Percentiles rank a stretch among this genome's conserved stretches.
phyloP scores from a whole-genome alignment of 2,113 vertebrate genomes.

The Sardina pilchardus region DNA sequence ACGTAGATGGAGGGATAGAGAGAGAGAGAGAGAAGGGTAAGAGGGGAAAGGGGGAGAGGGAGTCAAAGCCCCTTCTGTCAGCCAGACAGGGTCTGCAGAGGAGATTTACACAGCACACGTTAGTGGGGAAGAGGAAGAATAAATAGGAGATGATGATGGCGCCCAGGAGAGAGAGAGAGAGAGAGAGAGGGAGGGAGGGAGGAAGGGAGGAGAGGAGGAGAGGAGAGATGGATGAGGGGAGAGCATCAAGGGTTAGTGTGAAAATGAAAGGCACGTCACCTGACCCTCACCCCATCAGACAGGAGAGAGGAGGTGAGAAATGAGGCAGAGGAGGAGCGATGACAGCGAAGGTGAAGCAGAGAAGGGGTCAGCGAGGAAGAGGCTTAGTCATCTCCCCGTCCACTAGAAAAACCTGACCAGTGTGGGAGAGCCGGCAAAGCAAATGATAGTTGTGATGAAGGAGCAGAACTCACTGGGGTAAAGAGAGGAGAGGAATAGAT shows the following conservation, averaged over 20 bases:
- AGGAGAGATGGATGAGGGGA: not conserved
- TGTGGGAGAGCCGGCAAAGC: not conserved
- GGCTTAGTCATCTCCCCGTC: not conserved
- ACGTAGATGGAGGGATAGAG: not conserved
- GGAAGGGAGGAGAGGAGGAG: not conserved
- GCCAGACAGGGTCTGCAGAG: not conserved
- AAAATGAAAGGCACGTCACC: not conserved
- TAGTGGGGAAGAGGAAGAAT: not conserved
- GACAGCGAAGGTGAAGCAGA: not conserved
- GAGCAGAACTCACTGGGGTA: not conserved
- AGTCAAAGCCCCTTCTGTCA: not conserved
- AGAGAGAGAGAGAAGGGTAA: not conserved
- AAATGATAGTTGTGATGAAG: not conserved
- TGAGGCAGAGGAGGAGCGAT: not conserved
- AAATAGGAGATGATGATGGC: too few species aligned
- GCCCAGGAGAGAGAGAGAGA: not conserved
- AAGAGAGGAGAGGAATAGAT: too few species aligned
- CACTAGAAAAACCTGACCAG: too few species aligned
- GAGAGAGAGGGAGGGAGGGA: not conserved
- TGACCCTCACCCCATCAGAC: not conserved
- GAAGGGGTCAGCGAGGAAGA: not conserved
- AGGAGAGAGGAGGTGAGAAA: not conserved
- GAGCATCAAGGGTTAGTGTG: not conserved
- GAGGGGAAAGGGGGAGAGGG: not conserved
- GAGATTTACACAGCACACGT: not conserved